A percentile compares a stretch with the other conserved stretches of the same genome.
phyloP scores from a whole-genome alignment of 2,888 invertebrate genomes.

The Phytoseiulus persimilis region DNA sequence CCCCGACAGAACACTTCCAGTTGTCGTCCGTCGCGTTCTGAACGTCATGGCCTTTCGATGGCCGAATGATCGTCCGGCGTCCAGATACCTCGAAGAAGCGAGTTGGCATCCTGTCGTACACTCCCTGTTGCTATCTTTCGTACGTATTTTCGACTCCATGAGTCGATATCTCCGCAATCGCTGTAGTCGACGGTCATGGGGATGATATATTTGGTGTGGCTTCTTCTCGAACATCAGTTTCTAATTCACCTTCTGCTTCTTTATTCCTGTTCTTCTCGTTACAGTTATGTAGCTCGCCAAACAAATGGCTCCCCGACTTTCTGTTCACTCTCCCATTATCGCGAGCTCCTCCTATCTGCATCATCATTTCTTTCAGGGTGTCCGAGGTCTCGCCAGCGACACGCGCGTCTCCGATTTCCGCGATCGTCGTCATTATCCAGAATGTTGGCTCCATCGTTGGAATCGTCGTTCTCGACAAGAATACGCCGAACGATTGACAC shows the following conservation, averaged over 20 bases:
- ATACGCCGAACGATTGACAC: too few species aligned
- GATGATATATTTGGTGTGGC: not conserved
- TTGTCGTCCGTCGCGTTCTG: too few species aligned
- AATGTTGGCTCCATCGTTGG: not conserved
- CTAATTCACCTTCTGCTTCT: not conserved
- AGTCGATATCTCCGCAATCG: not conserved
- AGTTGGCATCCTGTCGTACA: not conserved
- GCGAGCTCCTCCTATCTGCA: not conserved
- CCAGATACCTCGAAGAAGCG: not conserved
- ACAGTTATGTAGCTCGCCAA: not conserved
- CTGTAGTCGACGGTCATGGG: not conserved
- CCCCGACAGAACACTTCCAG: too few species aligned
- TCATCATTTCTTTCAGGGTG: not conserved
- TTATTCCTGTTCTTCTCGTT: not conserved
- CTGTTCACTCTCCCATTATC: not conserved
- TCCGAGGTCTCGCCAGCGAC: not conserved
- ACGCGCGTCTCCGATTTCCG: not conserved
- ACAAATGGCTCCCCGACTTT: not conserved
- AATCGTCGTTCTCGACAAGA: not conserved
- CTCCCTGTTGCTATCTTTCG: not conserved
- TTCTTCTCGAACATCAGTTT: not conserved
- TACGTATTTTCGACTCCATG: not conserved
- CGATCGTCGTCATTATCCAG: not conserved
- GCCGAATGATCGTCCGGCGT: not conserved
- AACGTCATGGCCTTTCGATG: not conserved